A percentile compares a stretch with the other conserved stretches of the same genome.
Conservation (phyloP, 2,888 invertebrate species). For the Thera britannica region DNA sequence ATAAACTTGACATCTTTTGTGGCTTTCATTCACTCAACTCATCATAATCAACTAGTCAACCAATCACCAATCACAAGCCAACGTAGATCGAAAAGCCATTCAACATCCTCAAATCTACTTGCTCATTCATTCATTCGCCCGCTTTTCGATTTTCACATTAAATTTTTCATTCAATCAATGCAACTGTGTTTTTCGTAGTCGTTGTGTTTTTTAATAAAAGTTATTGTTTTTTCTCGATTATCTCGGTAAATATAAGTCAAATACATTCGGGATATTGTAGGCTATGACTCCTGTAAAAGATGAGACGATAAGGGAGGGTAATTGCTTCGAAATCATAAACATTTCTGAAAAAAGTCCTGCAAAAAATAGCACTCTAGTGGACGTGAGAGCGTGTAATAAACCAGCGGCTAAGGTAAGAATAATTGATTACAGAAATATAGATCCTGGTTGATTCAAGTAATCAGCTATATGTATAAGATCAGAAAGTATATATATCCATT, state of each 20-base stretch:
- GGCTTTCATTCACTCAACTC: conserved; percentile 14
- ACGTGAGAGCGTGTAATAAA: conserved; percentile 88
- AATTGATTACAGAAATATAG: not conserved
- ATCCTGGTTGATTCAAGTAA: not conserved
- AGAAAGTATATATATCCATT: not conserved
- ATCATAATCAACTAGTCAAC: no score
- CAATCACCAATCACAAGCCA: not conserved
- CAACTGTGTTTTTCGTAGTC: conserved; percentile 49
- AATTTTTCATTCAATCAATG: conserved; percentile 8
- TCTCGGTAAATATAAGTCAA: conserved; percentile 22
- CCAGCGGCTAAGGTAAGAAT: conserved; percentile 86
- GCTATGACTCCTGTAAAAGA: conserved; percentile 84
- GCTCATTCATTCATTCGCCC: not conserved
- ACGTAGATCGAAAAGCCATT: no score
- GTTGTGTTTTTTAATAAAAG: conserved; percentile 36
- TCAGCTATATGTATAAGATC: not conserved
- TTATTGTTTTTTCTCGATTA: conserved; percentile 28
- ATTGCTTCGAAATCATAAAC: conserved; percentile 78
- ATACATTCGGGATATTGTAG: conserved; percentile 41
- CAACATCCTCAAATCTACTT: not conserved
- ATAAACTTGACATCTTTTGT: conserved; percentile 21
- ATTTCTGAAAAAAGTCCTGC: conserved; percentile 78
- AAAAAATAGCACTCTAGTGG: conserved; percentile 81
- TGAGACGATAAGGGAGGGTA: conserved; percentile 76
- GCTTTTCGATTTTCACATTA: not conserved